Evolutionary conservation across 64 coral and sea anemone genomes (phyloP).

Genomic region (Stichodactyla mertensii): DNA sequence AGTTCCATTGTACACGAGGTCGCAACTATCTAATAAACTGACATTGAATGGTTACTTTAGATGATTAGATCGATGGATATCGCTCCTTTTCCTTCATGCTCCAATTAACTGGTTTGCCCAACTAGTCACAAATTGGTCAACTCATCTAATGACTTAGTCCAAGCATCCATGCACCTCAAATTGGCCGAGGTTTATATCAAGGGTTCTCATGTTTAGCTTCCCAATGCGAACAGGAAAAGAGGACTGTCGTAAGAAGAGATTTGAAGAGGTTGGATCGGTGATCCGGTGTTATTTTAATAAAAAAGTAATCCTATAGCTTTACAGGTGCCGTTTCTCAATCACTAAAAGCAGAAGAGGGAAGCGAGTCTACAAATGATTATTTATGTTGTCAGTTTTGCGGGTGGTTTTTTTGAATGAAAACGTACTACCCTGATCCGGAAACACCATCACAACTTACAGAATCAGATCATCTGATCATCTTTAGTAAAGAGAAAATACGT

Average conservation of each 20-base stretch:
- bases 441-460: neutral
- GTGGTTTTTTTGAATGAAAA: conserved; percentile 1
- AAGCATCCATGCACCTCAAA: neutral
- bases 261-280: neutral
- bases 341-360: conserved; percentile 10
- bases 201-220: conserved; percentile 4
- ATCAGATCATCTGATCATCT: neutral
- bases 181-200: conserved; percentile 1
- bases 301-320: neutral
- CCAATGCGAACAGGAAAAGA: neutral
- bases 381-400: conserved; percentile 12
- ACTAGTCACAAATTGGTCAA: conserved; percentile 11
- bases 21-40: neutral
- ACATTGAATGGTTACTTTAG: conserved; percentile 6
- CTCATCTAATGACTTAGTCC: neutral
- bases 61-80: conserved; percentile 11
- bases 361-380: conserved; percentile 4
- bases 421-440: neutral
- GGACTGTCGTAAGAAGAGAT: neutral
- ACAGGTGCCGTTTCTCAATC: conserved; percentile 7
- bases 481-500: neutral
- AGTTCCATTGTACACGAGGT: conserved; percentile 3
- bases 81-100: conserved; percentile 1
- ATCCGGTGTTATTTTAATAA: conserved; percentile 15
- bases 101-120: conserved; percentile 8